Base-by-base conservation (phyloP, 2,113 vertebrate species). In the Formicarius rufipectus region DNA sequence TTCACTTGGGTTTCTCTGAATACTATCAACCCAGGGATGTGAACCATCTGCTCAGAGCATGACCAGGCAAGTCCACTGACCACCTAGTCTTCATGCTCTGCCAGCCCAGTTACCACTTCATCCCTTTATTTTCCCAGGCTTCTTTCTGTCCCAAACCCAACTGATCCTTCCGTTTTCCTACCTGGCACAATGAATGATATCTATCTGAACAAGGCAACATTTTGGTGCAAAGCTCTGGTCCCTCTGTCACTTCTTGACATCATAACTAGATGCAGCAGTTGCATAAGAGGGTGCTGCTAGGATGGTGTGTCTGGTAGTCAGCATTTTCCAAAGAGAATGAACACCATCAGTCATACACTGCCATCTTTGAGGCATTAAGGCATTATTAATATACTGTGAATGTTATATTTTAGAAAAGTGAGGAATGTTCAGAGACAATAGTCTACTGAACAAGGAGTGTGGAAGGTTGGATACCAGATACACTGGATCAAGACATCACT, bases 341-440 rank as follows among this genome's bases (percentile, higher is more conserved):
- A 7, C 14, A 28, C 0, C 3, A 16, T 17, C 10, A 20, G 9
- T 23, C 2, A 1, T 5, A 74, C 25, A 7, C 8, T 50, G 10
- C 44, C 44, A 30, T 37, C 23, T 75, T 33, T 4, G 12, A 69
- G 33, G 81, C 10, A 21, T 19, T 24, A 44, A 44, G 30, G 30
- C 4, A 1, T 2, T 0, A 52, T 39, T 68, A 47, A 52, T 44
- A 55, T 20, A 18, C 4, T 50, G 63, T 88, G 35, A 72, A 33
- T 13, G 9, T 12, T n/a, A 25, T 28, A 21, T 0, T 0, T 62
- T 50, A 67, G 45, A 71, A 87, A 74, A 78, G 5, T 39, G 47
- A 81, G 13, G 22, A 73, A 45, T 44, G 8, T 73, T 90, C 22
- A 56, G 69, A 30, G 76, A 49, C 8, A 73, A 8, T 1, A 1